Base-by-base conservation (phyloP, 2,113 vertebrate species). In the Geothlypis trichas region DNA sequence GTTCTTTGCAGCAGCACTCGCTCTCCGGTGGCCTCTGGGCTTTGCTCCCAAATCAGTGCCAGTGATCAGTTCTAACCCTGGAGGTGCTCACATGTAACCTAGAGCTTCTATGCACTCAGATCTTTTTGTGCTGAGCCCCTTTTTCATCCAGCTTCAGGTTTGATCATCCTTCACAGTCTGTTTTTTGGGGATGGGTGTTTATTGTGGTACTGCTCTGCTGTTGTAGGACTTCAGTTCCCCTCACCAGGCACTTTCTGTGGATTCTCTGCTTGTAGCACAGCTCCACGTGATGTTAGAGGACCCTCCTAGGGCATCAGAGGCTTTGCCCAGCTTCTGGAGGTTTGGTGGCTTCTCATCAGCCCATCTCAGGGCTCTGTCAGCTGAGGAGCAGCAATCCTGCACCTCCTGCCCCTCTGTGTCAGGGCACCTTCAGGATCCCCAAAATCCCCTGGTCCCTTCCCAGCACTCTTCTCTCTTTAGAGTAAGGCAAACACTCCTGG, bases 201-300 rank as follows among this genome's bases (percentile, higher is more conserved):
- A 61, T 37, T 93, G 72, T 76, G 77, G 35, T 55, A 68, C 73
- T 2, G 20, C 84, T 93, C 80, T 87, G 84, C 78, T 82, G 6
- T 27, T 67, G 76, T 93, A 95, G 93, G 91, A 86, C 92, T 94
- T 90, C n/a, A 27, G 61, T 91, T 96, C 87, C 87, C 72, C 59
- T 84, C 68, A 93, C 73, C 83, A 41, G 81, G 66, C 47, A 71
- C 66, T 72, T 95, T 51, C 86, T 24, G 91, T 80, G 82, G 66
- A n/a, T 44, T 65, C 51, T 87, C 49, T 41, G 46, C 71, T 94
- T 15, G 0, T 93, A 86, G 76, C 58, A 23, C 94, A 94, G 89
- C 67, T 83, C 77, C 78, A 65, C 62, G 13, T 31, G 33, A 47
- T 77, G 89, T 82, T 84, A 62, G 91, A 87, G 91, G 73, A 71